Evolutionary conservation across 2,888 invertebrate species (phyloP), one percentile per base, ranked within the genome.

Genomic region (Muschampia plurimacula): DNA sequence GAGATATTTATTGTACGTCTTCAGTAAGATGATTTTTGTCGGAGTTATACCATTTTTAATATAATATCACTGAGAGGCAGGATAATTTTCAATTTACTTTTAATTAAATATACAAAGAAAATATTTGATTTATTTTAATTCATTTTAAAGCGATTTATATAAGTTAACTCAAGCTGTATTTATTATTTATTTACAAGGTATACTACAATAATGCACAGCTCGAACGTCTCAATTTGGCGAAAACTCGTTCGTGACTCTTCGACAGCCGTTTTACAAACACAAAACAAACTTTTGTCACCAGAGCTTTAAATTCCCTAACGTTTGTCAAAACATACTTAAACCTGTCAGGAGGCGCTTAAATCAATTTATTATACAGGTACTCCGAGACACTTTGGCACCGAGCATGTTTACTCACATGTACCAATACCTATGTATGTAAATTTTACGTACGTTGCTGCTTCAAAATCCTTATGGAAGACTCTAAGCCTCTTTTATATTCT

Each of bases 401-500:
- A 85, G 82, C 87, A 86, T 90, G 87, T 89, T 90, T 89, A 87
- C 78, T 76, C 76, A 75, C 77, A 77, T 77, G 69, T 77, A 76
- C 57, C 22, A 28, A 57, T 57, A 52, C 52, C 52, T 88, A 86
- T 87, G 84, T 91, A 92, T 92, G 92, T 89, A 92, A 92, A 93
- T 91, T 88, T 88, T 80, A 80, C 85, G 86, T 90, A 88, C 89
- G 87, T 87, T 89, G 87, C 89, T 89, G 83, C 88, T 87, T 87
- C 86, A 86, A 89, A 90, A 89, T 84, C 87, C 89, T 87, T 89
- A 91, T 89, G 89, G 89, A 89, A 90, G 91, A 89, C 90, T 91
- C 89, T 89, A 89, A 92, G 90, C 90, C 90, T 91, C 89, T 89
- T 93, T 93, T 92, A 91, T 92, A 91, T 93, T 93, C 91, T 89